phyloP scores from a whole-genome alignment of 64 coral and sea anemone species.

The Montipora foliosa region DNA sequence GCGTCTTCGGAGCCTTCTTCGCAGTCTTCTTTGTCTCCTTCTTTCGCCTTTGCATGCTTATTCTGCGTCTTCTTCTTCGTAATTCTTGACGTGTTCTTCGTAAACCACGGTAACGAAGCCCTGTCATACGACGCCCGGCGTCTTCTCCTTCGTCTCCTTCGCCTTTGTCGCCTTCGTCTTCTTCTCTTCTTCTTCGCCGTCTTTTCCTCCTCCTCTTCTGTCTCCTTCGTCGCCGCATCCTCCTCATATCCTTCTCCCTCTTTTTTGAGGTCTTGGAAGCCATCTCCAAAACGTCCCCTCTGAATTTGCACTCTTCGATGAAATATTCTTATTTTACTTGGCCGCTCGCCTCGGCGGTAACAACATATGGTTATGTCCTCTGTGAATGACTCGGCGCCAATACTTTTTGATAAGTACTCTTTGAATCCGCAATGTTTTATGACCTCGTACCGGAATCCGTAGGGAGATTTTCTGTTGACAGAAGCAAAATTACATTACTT shows the following conservation, averaged over 20 bases:
- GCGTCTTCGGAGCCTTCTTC: background rate
- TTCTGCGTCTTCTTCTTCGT: slow-evolving; percentile 10
- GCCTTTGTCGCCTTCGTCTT: background rate
- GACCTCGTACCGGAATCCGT: no score
- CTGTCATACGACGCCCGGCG: background rate
- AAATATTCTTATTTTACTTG: no score
- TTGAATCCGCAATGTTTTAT: no score
- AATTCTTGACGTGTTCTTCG: background rate
- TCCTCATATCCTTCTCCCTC: background rate
- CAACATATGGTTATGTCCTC: no score
- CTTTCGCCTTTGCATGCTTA: background rate
- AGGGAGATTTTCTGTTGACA: no score
- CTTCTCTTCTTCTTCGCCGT: background rate
- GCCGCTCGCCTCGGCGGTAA: no score
- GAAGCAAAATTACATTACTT: no score
- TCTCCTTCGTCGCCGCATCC: background rate
- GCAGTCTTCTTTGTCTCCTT: background rate
- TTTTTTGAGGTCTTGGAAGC: background rate
- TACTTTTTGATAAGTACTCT: no score
- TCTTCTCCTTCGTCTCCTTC: background rate
- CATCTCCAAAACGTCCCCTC: background rate
- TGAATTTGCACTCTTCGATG: no score
- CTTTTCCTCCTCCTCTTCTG: background rate
- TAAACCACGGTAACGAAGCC: background rate
- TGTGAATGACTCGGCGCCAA: no score